Percentiles rank a stretch among this genome's conserved stretches.
Evolutionary conservation across 2,888 invertebrate genomes (phyloP).

Genomic region (Leucophenga montana): DNA sequence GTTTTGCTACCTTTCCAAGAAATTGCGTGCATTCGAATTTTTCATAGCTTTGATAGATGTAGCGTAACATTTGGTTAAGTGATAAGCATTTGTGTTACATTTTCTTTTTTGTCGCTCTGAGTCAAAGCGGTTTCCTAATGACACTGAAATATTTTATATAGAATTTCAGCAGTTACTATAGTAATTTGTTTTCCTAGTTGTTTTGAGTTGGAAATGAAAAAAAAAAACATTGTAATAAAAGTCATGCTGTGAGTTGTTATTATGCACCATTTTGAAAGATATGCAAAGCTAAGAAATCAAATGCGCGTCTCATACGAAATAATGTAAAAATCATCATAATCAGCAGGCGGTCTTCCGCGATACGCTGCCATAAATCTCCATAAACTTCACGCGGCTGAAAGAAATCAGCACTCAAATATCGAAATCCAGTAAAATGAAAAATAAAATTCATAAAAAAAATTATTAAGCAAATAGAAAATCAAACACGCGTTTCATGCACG

Average conservation of each 20-base stretch:
- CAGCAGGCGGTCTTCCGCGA: slow-evolving; percentile 42
- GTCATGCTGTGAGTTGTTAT: slow-evolving; percentile 11
- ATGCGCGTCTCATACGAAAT: too few species aligned
- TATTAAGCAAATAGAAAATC: neutral
- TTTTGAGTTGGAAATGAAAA: too few species aligned
- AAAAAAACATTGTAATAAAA: too few species aligned
- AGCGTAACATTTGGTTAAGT: slow-evolving; percentile 50
- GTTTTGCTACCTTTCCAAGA: neutral
- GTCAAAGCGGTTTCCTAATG: too few species aligned
- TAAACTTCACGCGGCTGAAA: slow-evolving; percentile 51
- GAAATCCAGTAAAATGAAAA: neutral
- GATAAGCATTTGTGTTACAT: slow-evolving; percentile 50
- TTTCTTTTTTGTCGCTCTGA: too few species aligned
- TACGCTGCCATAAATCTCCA: slow-evolving; percentile 62
- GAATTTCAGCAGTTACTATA: slow-evolving; percentile 1
- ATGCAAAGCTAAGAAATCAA: neutral
- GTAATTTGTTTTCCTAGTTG: neutral
- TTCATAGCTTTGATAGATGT: slow-evolving; percentile 51
- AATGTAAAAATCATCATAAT: slow-evolving; percentile 33
- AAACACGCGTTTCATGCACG: slow-evolving; percentile 31
- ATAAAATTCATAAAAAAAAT: neutral
- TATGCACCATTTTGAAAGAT: too few species aligned
- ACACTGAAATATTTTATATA: neutral
- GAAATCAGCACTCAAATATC: slow-evolving; percentile 26
- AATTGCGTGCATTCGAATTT: slow-evolving; percentile 39